Conservation (phyloP, 2,113 vertebrate species). For the Tyto alba region DNA sequence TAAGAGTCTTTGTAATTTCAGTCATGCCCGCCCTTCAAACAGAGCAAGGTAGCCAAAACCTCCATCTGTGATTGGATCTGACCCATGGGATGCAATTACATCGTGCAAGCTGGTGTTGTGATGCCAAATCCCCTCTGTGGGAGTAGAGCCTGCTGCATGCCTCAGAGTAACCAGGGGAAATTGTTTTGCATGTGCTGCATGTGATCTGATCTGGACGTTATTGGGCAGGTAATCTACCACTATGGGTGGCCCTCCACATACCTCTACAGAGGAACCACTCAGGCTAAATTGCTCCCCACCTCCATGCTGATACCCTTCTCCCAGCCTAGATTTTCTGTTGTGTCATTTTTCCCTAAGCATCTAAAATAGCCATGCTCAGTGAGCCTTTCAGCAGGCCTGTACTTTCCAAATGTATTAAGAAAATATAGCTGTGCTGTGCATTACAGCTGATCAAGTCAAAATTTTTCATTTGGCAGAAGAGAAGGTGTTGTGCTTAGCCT, state of each 20-base stretch:
- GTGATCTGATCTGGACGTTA: not conserved
- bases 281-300: not conserved
- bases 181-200: not conserved
- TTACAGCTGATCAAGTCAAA: not conserved
- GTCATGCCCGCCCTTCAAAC: not conserved
- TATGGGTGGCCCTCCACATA: not conserved
- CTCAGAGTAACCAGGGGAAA: not conserved
- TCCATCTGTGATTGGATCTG: not conserved
- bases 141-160: not conserved
- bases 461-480: not conserved
- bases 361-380: not conserved
- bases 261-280: not conserved
- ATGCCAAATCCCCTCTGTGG: not conserved
- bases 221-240: not conserved
- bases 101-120: not conserved
- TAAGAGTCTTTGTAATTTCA: not conserved
- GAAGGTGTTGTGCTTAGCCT: not conserved
- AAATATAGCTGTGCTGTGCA: not conserved
- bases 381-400: not conserved
- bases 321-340: not conserved
- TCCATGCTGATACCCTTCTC: not conserved
- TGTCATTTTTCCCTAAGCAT: not conserved
- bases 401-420: not conserved
- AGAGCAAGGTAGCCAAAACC: not conserved
- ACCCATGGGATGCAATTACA: not conserved